These are phyloP conservation scores for Zaprionus vittiger DNA, from an alignment of 1,140 invertebrate species.

Conservation along the genomic window DNA sequence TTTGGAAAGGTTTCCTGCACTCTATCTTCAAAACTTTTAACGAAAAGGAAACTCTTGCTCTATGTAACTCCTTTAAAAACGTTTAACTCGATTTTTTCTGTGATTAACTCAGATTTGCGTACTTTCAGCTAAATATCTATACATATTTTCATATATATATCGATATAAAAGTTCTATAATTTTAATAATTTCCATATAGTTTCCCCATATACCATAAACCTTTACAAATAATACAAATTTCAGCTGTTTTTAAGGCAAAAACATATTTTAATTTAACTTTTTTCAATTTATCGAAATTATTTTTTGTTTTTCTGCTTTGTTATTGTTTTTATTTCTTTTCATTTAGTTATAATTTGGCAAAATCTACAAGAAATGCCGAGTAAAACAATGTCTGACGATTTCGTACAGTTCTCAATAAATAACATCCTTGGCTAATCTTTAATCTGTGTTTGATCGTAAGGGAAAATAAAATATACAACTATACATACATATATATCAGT, in stretches of 20 bases:
- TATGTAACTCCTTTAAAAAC: too few species aligned
- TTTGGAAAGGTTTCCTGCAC: too few species aligned
- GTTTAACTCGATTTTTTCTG: too few species aligned
- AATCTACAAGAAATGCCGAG: slow-evolving; percentile 22
- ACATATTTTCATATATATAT: too few species aligned
- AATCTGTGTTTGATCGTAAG: slow-evolving; percentile 16
- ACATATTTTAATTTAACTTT: slow-evolving; percentile 18
- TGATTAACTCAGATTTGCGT: too few species aligned
- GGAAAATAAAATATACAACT: slow-evolving; percentile 15
- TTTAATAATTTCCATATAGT: not conserved
- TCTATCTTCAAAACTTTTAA: too few species aligned
- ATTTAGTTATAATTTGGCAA: slow-evolving; percentile 33
- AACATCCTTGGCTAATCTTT: slow-evolving; percentile 46
- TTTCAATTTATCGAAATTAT: slow-evolving; percentile 7
- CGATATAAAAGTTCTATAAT: too few species aligned
- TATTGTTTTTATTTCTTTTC: slow-evolving; percentile 3
- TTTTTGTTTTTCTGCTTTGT: not conserved
- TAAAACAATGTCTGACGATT: slow-evolving; percentile 24
- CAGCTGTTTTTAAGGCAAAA: slow-evolving; percentile 2
- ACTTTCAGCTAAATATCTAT: too few species aligned
- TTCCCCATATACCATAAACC: not conserved
- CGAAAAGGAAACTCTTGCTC: too few species aligned
- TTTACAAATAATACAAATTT: not conserved
- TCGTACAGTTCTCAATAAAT: slow-evolving; percentile 47
- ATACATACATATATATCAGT: not conserved